Evolutionary conservation across 2,888 invertebrate species (phyloP), one percentile per base, ranked within the genome.

Genomic region (Ariolimax columbianus): DNA sequence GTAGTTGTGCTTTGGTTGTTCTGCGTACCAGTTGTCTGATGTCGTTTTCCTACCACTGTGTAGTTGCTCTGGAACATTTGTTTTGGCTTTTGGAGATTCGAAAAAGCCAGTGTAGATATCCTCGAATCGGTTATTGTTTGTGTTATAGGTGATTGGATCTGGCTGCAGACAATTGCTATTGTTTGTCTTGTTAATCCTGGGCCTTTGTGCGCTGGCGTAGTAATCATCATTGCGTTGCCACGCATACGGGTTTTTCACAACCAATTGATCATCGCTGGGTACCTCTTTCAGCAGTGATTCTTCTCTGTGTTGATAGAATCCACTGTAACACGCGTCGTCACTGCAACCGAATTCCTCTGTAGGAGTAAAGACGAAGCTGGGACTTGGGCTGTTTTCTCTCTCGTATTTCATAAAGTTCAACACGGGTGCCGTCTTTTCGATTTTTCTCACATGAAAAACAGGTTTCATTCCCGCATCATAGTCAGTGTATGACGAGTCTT

Each of bases 71-170:
- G 30, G 33, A 1, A 26, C 9, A 51, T 17, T 7, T 19, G 33
- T n/a, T 19, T 14, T 36, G 4, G 11, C n/a, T n/a, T 40, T 47
- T 23, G 43, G 80, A 0, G 23, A 11, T 19, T 30, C 72, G 33
- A 19, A 72, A 43, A 36, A 43, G 2, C 77, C 70, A 19, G 83
- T 83, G 40, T 83, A 83, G 33, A 68, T 66, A 51, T 83, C 83
- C 14, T 72, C 78, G 23, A 83, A 55, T 40, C 55, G 77, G 40
- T 72, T 83, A 33, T 83, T 83, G 55, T 83, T 83, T 47, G 40
- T 43, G 38, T 83, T 30, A 4, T 3, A 11, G 19, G 26, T 0
- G n/a, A 2, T 30, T 26, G 36, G 11, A 1, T 68, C 77, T 23
- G 36, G 55, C 0, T 38, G 23, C 1, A 17, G 30, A 23, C 11